Conservation (phyloP, 2,888 invertebrate species). For the Scaptomyza polygonia region DNA sequence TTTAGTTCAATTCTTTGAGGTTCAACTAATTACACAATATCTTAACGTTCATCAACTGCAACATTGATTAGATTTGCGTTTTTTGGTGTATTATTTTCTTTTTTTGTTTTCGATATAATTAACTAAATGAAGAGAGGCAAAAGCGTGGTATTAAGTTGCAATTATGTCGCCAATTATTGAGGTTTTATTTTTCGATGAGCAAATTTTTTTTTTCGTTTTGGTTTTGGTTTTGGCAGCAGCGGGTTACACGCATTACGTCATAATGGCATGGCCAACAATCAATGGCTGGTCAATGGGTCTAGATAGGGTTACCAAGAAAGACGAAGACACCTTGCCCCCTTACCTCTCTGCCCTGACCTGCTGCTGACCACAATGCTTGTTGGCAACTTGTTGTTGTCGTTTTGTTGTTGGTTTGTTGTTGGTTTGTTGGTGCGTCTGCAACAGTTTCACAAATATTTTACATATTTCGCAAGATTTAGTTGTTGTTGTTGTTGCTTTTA, state of each 20-base stretch:
- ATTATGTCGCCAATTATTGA: constrained; percentile 78
- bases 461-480: constrained; percentile 65
- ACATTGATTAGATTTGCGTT: constrained; percentile 1
- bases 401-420: constrained; percentile 22
- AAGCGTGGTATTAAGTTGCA: constrained; percentile 79
- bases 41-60: neutral
- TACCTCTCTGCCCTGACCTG: constrained; percentile 1
- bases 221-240: constrained; percentile 22
- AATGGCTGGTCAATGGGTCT: constrained; percentile 46
- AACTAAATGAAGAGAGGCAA: constrained; percentile 77
- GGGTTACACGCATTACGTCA: constrained; percentile 57
- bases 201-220: constrained; percentile 54
- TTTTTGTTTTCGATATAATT: constrained; percentile 73
- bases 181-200: constrained; percentile 76
- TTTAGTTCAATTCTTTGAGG: neutral
- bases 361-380: constrained; percentile 39
- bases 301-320: constrained; percentile 66
- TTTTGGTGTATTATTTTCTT: constrained; percentile 22
- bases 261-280: constrained; percentile 37
- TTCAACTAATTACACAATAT: neutral
- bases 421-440: constrained; percentile 54
- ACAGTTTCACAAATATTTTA: constrained; percentile 75
- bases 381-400: constrained; percentile 23
- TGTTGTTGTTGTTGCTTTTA: constrained; percentile 2
- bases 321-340: neutral